Evolutionary conservation across 2,113 vertebrate species (phyloP), one percentile per base, ranked within the genome.

Genomic region (Ochotona princeps): DNA sequence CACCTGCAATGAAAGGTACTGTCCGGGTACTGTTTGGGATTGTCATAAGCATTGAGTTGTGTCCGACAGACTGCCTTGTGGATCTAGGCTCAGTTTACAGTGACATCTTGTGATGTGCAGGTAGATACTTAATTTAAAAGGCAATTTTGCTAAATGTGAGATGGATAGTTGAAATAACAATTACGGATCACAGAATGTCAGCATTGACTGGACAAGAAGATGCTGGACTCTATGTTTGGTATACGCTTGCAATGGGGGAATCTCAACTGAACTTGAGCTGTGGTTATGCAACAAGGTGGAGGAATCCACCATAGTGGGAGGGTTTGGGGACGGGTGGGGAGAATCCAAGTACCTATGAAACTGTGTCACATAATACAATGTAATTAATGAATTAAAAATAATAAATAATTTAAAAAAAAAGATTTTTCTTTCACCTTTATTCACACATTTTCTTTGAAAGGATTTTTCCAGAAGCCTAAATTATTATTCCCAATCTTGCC

Each of bases 1-100:
- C 98, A 0, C 99, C 99, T 15, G 95, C 98, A 91, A 98, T 99
- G 97, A 99, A 99, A 99, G 99, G 99, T 99, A 99, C 98, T 87
- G 98, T 97, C 35, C 96, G 89, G 96, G 97, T 96, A 90, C 95
- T 94, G 70, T 73, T 95, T 47, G 0, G 10, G 32, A 94, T 70
- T 94, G 69, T 80, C 38, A 14, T 65, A 70, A 93, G 8, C 21
- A 11, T 9, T 23, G 20, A 92, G 44, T 88, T 51, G 12, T 13
- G 13, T 3, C 1, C 35, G 0, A 0, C 4, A 18, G 28, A 61
- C 35, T 0, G 0, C 5, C 47, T 78, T 23, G n/a, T 12, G 18
- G 30, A 51, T 26, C 35, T 60, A 0, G 1, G 44, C 81, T 84
- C 21, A 60, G 26, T 67, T 23, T 61, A 44, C 2, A 63, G 26